Evolutionary conservation across 2,113 vertebrate genomes (phyloP).

Genomic region (zebrafish (Danio rerio)): DNA sequence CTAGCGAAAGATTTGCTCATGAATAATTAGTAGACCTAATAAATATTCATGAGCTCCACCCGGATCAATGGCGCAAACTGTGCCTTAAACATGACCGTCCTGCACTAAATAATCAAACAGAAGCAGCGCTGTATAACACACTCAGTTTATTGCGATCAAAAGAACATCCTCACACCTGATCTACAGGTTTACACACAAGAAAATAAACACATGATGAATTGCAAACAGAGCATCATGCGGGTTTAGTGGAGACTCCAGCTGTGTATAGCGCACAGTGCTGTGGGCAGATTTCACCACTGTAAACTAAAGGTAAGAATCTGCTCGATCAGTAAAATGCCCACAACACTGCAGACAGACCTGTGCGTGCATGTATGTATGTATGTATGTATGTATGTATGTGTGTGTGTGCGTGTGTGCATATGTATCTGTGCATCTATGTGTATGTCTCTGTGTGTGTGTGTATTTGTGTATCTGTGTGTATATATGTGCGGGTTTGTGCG

Average conservation of each 20-base stretch:
- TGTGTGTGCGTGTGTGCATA: too few species aligned
- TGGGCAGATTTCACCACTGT: background rate
- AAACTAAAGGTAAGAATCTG: too few species aligned
- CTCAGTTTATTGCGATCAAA: background rate
- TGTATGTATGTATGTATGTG: too few species aligned
- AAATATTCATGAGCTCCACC: background rate
- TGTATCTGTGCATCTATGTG: too few species aligned
- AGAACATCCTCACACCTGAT: slow-evolving; percentile 36
- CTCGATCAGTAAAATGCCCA: too few species aligned
- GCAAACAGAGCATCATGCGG: background rate
- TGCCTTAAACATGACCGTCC: too few species aligned
- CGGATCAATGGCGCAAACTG: too few species aligned
- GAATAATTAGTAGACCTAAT: background rate
- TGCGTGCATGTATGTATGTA: too few species aligned
- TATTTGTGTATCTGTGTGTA: too few species aligned
- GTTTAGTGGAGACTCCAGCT: background rate
- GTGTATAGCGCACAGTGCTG: background rate
- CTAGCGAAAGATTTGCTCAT: background rate
- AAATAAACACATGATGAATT: background rate
- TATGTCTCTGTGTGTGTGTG: too few species aligned
- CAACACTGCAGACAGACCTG: too few species aligned
- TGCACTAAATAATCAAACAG: background rate
- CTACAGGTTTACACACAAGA: slow-evolving; percentile 31
- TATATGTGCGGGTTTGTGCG: too few species aligned
- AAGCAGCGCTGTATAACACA: background rate